Base-by-base conservation (phyloP, 2,797 vertebrate species). In the Florisuga fusca region DNA sequence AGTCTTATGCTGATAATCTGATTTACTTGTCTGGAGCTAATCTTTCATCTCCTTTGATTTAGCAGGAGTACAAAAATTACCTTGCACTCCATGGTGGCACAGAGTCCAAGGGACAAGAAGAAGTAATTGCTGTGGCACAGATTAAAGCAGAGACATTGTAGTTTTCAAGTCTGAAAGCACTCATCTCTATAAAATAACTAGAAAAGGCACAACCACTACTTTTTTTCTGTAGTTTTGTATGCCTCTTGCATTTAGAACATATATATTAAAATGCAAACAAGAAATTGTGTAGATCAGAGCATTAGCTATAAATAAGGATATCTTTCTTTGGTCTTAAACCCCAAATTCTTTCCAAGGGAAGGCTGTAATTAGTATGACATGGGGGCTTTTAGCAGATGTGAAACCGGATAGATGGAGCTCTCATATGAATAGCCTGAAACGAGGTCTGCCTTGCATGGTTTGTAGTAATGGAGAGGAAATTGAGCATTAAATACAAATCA, bases 401-500 rank as follows among this genome's bases (percentile, higher is more conserved):
- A 94, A 93, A 97, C 76, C 27, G 84, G 95, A 95, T 91, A 95
- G 95, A 97, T 72, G 61, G 95, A 90, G 92, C 92, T 89, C 91
- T 98, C 97, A 85, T 95, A 90, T 97, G 97, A 98, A 96, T 94
- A 96, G 95, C 89, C 87, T 92, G 95, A 96, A 95, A 96, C n/a
- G 19, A 83, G 96, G 94, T 79, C 96, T 95, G 88, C 93, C 81
- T 94, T 89, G 83, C 95, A 96, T 84, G 95, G 96, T 87, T 94
- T 97, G 95, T 66, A 97, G 96, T 97, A 97, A 98, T 95, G 97
- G 95, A 97, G 96, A 97, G 97, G 97, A 98, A 98, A 97, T 96
- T 96, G 97, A 98, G 97, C 98, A 97, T 98, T 97, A 97, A 98
- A 97, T 97, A 97, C 96, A 98, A 98, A 98, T 98, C 97, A 98